Base-by-base conservation (phyloP, 2,888 invertebrate genomes). In the Ennomos erosarius region DNA sequence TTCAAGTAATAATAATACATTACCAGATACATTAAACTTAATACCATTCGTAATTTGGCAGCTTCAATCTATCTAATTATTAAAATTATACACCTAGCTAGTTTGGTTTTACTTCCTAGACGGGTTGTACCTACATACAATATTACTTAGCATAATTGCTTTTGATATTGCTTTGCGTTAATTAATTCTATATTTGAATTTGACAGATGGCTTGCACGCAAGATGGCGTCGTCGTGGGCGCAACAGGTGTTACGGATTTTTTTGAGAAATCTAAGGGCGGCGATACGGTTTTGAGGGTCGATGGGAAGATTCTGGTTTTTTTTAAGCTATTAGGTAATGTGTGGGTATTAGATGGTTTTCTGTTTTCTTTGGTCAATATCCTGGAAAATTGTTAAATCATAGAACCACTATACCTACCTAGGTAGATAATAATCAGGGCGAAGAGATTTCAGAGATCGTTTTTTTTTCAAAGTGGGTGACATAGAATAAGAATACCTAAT, bases 231-330 rank as follows among this genome's bases (percentile, higher is more conserved):
- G 74, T 81, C 85, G 88, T 80, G 67, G 85, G 84, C 78, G 86
- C 87, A 86, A 86, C 91, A 90, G 90, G 90, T 91, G 90, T 81
- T 79, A 77, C 69, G 62, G 65, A 73, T 75, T 73, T 77, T 84
- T 78, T 76, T 71, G 70, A 68, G 57, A 68, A 74, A 70, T 70
- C 62, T 61, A 67, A 69, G 79, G 78, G 76, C 78, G 76, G 74
- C 78, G 85, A 84, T 85, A 82, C 80, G 87, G 79, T 78, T 78
- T 85, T 79, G 78, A 79, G 79, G 78, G 69, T 69, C 75, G 76
- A 78, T 87, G 90, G 80, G 86, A 79, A 79, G 71, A 62, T 71
- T 75, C 65, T 73, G 8, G 35, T 47, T 65, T 63, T 63, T 50
- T 50, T 13, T 49, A 33, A 40, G 8, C 9, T 10, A 10, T 52